These are phyloP conservation scores for Holotrichia oblita DNA, from an alignment of 1,140 invertebrate species.

Conservation along the genomic window DNA sequence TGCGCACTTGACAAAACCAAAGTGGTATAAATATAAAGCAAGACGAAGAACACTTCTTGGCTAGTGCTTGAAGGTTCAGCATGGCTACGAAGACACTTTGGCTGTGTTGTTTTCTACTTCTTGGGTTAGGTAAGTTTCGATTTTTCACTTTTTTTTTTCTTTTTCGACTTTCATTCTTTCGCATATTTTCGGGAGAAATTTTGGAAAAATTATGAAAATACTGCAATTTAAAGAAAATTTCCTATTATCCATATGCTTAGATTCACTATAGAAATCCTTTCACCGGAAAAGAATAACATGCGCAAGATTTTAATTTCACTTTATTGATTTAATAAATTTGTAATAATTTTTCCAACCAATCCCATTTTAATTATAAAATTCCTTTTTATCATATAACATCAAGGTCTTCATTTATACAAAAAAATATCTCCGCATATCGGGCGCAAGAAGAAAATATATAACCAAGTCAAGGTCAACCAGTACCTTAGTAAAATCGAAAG, in stretches of 20 bases:
- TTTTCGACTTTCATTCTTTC: neutral
- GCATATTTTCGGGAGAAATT: neutral
- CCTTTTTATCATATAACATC: neutral
- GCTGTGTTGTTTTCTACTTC: slow-evolving; percentile 59
- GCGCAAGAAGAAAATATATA: slow-evolving; percentile 7
- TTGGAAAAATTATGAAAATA: neutral
- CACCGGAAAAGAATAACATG: neutral
- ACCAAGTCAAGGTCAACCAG: slow-evolving; percentile 20
- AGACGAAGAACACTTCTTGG: slow-evolving; percentile 58
- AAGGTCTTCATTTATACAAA: neutral
- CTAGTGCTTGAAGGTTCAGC: slow-evolving; percentile 59
- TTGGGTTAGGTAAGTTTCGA: slow-evolving; percentile 54
- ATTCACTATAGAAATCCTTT: slow-evolving; percentile 5
- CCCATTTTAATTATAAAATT: neutral
- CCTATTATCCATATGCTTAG: neutral
- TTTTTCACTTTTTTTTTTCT: slow-evolving; percentile 22
- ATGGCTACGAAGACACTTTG: slow-evolving; percentile 59
- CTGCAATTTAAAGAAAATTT: neutral
- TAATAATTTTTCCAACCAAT: neutral
- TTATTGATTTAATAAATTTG: neutral
- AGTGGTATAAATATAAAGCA: slow-evolving; percentile 60
- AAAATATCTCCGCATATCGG: neutral
- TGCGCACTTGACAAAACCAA: slow-evolving; percentile 55
- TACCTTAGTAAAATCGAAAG: slow-evolving; percentile 13
- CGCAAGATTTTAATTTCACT: neutral